phyloP scores from a whole-genome alignment of 2,797 vertebrate genomes.

The Triplophysa bombifrons region DNA sequence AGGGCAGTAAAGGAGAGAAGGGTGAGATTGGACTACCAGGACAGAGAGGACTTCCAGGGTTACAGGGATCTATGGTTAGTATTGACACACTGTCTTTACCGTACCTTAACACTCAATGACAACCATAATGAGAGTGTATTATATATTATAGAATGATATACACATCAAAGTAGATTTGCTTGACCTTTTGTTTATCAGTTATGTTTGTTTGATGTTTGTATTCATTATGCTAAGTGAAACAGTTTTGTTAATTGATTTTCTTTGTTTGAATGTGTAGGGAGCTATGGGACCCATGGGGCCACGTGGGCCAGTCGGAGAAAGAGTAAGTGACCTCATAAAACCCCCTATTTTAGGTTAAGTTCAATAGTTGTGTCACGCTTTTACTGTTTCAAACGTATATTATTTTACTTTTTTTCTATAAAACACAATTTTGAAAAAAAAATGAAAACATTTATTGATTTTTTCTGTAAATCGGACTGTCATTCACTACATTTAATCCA shows the following conservation, averaged over 20 bases:
- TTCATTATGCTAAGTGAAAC: background rate
- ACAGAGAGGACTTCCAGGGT: constrained; percentile 58
- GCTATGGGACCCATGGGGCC: constrained; percentile 75
- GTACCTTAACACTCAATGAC: background rate
- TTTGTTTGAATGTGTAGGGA: constrained; percentile 66
- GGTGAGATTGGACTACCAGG: constrained; percentile 61
- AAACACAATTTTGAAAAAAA: background rate
- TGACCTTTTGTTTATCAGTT: background rate
- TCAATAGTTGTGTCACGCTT: no score
- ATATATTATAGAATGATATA: background rate
- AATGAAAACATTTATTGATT: no score
- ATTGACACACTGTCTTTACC: background rate
- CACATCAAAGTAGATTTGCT: background rate
- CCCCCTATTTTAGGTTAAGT: no score
- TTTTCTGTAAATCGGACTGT: no score
- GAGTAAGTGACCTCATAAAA: constrained; percentile 69
- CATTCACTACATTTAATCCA: no score
- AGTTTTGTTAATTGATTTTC: background rate
- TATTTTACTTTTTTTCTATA: background rate
- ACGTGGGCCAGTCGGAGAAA: constrained; percentile 77
- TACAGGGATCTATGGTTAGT: constrained; percentile 57
- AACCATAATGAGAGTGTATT: background rate
- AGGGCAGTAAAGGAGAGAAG: constrained; percentile 63
- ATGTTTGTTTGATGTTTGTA: background rate
- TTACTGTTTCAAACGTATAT: background rate